phyloP scores from a whole-genome alignment of 1,140 invertebrate species.

The Caenorhabditis brenneri region DNA sequence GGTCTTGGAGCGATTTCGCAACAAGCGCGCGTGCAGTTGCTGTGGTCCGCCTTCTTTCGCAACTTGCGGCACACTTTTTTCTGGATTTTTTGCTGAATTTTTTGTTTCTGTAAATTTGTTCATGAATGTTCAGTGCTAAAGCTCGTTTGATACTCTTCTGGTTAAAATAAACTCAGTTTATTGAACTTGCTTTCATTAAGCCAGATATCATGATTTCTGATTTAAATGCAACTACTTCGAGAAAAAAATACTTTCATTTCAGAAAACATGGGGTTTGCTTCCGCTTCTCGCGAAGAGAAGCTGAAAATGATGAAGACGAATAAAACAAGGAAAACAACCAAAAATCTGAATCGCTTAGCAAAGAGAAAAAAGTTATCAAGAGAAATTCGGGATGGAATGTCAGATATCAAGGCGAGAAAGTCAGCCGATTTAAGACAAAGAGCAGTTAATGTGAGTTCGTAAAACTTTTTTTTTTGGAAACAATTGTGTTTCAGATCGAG shows the following conservation, averaged over 20 bases:
- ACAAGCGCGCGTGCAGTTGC: not conserved
- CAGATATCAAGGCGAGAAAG: conserved; percentile 39
- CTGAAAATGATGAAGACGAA: conserved; percentile 51
- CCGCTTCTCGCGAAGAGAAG: conserved; percentile 51
- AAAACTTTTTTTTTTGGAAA: not conserved
- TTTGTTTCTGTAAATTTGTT: not conserved
- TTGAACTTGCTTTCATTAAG: not conserved
- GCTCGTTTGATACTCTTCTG: too few relatives aligned
- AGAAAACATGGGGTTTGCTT: conserved; percentile 50
- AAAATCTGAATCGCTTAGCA: conserved; percentile 49
- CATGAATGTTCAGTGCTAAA: too few relatives aligned
- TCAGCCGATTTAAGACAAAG: conserved; percentile 43
- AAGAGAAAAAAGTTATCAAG: conserved; percentile 38
- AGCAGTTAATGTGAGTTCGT: conserved; percentile 31
- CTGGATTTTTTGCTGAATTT: not conserved
- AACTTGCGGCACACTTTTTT: not conserved
- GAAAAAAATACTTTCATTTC: not conserved
- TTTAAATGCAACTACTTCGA: not conserved
- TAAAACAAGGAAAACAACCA: conserved; percentile 43
- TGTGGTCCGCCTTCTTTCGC: not conserved
- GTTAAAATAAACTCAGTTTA: too few relatives aligned
- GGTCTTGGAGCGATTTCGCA: not conserved
- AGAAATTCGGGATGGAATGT: conserved; percentile 35
- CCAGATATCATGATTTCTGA: not conserved
- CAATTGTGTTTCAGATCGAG: conserved; percentile 64